Conservation (phyloP, 2,797 vertebrate species). For the Crocodylus rhombifer region DNA sequence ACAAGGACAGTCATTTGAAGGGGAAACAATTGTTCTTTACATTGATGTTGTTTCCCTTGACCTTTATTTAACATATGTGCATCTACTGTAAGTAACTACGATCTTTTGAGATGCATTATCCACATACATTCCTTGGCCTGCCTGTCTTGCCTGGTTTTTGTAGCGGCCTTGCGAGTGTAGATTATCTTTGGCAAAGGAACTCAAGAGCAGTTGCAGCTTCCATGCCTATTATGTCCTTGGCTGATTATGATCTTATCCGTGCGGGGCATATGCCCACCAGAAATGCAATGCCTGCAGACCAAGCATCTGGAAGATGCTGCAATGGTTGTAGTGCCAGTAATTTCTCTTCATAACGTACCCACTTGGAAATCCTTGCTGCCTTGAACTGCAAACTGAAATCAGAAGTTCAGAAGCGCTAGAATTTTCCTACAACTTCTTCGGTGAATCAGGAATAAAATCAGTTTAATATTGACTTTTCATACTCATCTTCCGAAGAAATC, state of each 20-base stretch:
- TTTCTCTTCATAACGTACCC: not conserved
- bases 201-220: not conserved
- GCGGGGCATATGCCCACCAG: no score
- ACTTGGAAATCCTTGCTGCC: not conserved
- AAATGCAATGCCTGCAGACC: no score
- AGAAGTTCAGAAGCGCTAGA: not conserved
- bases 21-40: not conserved
- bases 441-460: not conserved
- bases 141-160: not conserved
- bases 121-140: not conserved
- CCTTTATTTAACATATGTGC: no score
- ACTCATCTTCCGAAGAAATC: not conserved
- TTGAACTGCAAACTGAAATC: not conserved
- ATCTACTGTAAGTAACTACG: not conserved
- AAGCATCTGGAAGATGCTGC: no score
- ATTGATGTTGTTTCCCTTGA: no score
- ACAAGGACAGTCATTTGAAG: not conserved
- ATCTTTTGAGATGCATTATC: not conserved
- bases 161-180: not conserved
- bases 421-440: not conserved
- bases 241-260: no score
- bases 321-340: not conserved
- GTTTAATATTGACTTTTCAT: slow-evolving; percentile 7
- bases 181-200: not conserved
- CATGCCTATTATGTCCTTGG: no score